Percentiles rank a stretch among this genome's conserved stretches.
phyloP scores from a whole-genome alignment of 64 coral and sea anemone species.

The Hydrozoanthus tunicans region DNA sequence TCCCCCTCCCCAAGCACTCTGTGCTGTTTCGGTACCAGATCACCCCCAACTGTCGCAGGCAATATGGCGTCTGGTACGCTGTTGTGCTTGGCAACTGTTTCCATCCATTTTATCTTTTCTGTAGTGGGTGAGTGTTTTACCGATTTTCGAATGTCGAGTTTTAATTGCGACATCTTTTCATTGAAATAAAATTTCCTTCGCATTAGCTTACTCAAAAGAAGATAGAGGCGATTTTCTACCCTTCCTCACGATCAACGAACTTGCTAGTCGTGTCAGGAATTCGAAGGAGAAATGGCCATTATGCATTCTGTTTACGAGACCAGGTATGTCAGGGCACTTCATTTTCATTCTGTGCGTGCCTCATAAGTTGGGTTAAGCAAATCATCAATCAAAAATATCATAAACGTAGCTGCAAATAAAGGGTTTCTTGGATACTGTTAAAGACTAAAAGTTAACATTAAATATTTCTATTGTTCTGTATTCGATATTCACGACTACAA shows the following conservation, averaged over 20 bases:
- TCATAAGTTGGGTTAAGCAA: too few relatives aligned
- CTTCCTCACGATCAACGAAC: not conserved
- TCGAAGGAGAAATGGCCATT: slow-evolving; percentile 38
- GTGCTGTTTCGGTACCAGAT: slow-evolving; percentile 7
- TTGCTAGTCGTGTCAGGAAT: slow-evolving; percentile 45
- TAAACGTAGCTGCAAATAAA: too few relatives aligned
- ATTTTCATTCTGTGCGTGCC: not conserved
- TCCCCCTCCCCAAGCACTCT: too few relatives aligned
- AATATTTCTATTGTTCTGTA: too few relatives aligned
- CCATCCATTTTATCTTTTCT: not conserved
- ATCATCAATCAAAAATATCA: too few relatives aligned
- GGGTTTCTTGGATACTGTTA: too few relatives aligned
- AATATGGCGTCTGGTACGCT: slow-evolving; percentile 33
- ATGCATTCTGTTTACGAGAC: slow-evolving; percentile 22
- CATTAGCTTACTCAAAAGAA: slow-evolving; percentile 3
- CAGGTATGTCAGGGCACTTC: not conserved
- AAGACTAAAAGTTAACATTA: too few relatives aligned
- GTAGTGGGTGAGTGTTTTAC: slow-evolving; percentile 3
- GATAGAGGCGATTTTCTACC: not conserved
- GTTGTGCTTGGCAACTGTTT: slow-evolving; percentile 39
- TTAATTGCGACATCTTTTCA: not conserved
- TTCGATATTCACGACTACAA: too few relatives aligned
- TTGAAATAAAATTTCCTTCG: not conserved
- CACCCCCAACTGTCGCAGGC: not conserved
- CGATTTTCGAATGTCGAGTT: not conserved